Percentiles rank a stretch among this genome's conserved stretches.
phyloP scores from a whole-genome alignment of 2,888 invertebrate genomes.

The Pyralis farinalis region DNA sequence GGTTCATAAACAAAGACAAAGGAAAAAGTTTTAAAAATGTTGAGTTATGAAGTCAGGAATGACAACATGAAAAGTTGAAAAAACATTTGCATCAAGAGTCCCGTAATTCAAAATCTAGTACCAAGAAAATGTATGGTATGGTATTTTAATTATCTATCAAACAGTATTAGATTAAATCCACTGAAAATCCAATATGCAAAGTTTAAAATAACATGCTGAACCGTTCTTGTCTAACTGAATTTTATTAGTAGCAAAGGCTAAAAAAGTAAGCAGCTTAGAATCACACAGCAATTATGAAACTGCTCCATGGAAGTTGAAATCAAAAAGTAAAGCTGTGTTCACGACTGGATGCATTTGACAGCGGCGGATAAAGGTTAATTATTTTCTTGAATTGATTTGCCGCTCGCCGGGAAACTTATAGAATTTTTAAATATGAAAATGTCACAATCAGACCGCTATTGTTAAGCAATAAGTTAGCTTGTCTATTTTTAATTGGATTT shows the following conservation, averaged over 20 bases:
- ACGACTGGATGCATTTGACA: constrained; percentile 46
- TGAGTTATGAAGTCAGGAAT: too few relatives aligned
- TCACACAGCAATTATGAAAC: constrained; percentile 14
- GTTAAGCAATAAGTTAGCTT: constrained; percentile 25
- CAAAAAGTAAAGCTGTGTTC: constrained; percentile 20
- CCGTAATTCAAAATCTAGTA: too few relatives aligned
- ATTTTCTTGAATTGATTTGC: constrained; percentile 42
- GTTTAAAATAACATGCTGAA: constrained; percentile 5
- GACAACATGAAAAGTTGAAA: too few relatives aligned
- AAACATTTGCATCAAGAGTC: too few relatives aligned
- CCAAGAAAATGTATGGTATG: too few relatives aligned
- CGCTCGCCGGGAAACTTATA: constrained; percentile 2
- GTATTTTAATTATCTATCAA: background rate
- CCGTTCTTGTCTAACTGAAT: constrained; percentile 15
- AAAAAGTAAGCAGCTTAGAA: constrained; percentile 11
- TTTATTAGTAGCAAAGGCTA: constrained; percentile 17
- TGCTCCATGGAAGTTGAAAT: constrained; percentile 4
- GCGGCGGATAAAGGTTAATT: constrained; percentile 44
- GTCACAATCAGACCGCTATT: constrained; percentile 34
- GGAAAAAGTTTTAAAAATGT: too few relatives aligned
- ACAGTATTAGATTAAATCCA: background rate
- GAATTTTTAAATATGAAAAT: constrained; percentile 21
- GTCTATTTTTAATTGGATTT: too few relatives aligned
- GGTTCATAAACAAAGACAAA: too few relatives aligned
- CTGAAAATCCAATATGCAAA: background rate